Evolutionary conservation across 2,888 invertebrate genomes (phyloP).

Genomic region (Caenorhabditis sp.): DNA sequence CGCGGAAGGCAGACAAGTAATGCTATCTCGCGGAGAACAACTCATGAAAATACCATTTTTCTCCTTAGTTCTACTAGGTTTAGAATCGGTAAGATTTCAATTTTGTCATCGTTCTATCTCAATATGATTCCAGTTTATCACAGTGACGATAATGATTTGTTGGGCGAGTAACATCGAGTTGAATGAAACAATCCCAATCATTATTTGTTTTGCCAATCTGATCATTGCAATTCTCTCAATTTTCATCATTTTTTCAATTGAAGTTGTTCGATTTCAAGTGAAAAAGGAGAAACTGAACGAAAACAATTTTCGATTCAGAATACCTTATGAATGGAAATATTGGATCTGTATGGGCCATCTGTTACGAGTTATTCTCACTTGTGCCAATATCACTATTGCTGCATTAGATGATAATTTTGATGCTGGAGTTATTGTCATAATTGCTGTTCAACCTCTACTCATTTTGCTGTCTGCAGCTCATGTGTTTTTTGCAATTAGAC

Average conservation of each 20-base stretch:
- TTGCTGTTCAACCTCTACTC: conserved; percentile 30
- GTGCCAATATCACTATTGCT: conserved; percentile 36
- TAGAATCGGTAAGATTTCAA: conserved; percentile 21
- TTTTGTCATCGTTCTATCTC: background rate
- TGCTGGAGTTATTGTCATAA: conserved; percentile 26
- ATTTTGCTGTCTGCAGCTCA: conserved; percentile 22
- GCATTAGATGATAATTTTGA: conserved; percentile 43
- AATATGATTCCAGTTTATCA: conserved; percentile 7
- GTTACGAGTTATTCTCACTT: conserved; percentile 27
- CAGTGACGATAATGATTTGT: conserved; percentile 8
- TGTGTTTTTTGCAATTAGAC: conserved; percentile 23
- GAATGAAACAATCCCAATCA: conserved; percentile 18
- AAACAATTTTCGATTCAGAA: conserved; percentile 20
- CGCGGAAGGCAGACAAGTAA: conserved; percentile 33
- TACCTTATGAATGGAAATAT: conserved; percentile 38
- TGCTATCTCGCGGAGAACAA: conserved; percentile 36
- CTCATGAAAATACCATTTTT: conserved; percentile 22
- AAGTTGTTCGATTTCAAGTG: conserved; percentile 31
- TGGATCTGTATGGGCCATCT: conserved; percentile 18
- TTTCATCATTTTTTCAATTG: conserved; percentile 18
- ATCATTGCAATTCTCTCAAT: conserved; percentile 17
- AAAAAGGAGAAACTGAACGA: conserved; percentile 15
- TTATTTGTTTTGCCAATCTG: conserved; percentile 31
- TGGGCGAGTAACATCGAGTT: conserved; percentile 10
- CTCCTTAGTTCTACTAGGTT: conserved; percentile 9